These are phyloP conservation scores for Nemotelus pantherinus DNA, from an alignment of 2,888 invertebrate species.

Conservation along the genomic window DNA sequence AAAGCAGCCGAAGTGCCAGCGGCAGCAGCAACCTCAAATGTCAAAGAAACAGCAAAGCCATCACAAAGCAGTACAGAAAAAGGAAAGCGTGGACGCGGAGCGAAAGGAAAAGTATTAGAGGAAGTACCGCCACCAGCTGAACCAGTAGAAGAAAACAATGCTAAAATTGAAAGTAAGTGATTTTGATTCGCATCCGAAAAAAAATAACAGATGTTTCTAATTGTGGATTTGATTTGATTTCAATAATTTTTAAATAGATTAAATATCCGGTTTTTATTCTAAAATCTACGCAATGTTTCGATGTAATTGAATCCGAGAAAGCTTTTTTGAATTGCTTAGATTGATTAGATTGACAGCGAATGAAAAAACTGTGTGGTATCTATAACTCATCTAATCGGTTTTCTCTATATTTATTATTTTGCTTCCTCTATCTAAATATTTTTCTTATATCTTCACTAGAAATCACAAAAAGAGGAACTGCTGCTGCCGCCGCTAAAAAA, in stretches of 20 bases:
- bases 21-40: background rate
- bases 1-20: background rate
- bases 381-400: background rate
- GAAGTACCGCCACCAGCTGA: background rate
- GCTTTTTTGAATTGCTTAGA: too few relatives aligned
- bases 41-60: background rate
- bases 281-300: too few relatives aligned
- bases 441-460: background rate
- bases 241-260: too few relatives aligned
- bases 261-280: too few relatives aligned
- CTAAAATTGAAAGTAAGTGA: conserved; percentile 1
- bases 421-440: background rate
- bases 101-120: conserved; percentile 3
- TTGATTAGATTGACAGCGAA: too few relatives aligned
- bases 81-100: conserved; percentile 7
- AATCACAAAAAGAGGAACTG: conserved; percentile 8
- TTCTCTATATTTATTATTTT: background rate
- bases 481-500: background rate
- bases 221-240: too few relatives aligned
- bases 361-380: too few relatives aligned
- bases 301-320: too few relatives aligned
- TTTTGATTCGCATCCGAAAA: background rate
- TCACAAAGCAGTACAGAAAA: background rate
- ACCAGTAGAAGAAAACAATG: background rate
- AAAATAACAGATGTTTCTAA: too few relatives aligned